Base-by-base conservation (phyloP, 2,797 vertebrate genomes). In the Sebastes reedi region DNA sequence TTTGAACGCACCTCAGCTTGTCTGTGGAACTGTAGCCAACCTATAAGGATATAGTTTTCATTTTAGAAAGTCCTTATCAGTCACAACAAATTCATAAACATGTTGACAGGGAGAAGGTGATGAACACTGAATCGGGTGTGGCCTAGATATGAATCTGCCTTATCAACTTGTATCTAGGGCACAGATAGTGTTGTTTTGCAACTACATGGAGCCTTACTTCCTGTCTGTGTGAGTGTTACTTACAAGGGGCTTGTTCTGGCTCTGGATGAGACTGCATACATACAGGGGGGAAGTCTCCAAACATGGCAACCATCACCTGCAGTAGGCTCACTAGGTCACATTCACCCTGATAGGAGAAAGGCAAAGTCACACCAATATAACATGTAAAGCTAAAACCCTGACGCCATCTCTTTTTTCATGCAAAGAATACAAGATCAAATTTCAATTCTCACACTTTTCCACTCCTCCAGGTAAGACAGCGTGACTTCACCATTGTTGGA, bases 301-400 rank as follows among this genome's bases (percentile, higher is more conserved):
- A 99, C 67, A 96, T 91, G 39, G 95, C 94, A 70, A 93, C 94
- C 96, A 99, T 97, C 74, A 99, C 96, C 88, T 98, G 97, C 77
- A 99, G 95, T 70, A 99, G 94, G 34, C 96, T 96, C 58, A 96
- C 75, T 25, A 99, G 93, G 88, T 99, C 97, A 86, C 96, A 97
- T 72, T 97, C 93, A 2, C 95, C 95, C 97, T 98, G 89, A 61
- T 3, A 25, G 4, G 18, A 5, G 20, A 85, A 46, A 25, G 11
- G 3, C 56, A 66, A 32, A 50, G 24, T 70, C 55, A 67, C 11
- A 50, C 2, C n/a, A 50, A 5, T 10, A 2, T 4, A 2, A 22
- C 29, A 18, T 18, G 9, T 29, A 61, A 65, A 65, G 25, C 27
- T 22, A 1, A 11, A 58, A 75, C 36, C 5, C 30, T 14, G 9